phyloP scores from a whole-genome alignment of 2,888 invertebrate species.

The Athalia cordata region DNA sequence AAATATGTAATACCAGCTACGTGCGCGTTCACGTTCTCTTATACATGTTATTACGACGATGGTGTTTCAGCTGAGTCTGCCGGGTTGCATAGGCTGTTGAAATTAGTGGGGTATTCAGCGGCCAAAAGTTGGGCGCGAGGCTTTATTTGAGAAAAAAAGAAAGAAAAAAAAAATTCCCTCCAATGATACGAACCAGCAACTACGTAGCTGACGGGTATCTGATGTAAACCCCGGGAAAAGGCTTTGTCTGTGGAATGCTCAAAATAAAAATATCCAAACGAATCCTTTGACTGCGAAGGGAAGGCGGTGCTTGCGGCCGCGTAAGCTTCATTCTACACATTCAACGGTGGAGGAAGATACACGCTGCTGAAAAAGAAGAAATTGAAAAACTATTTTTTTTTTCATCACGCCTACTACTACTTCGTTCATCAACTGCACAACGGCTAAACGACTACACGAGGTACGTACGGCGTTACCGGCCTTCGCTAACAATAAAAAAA shows the following conservation, averaged over 20 bases:
- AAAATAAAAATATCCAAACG: conserved; percentile 17
- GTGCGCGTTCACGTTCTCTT: conserved; percentile 2
- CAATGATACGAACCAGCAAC: not conserved
- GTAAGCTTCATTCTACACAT: too few species aligned
- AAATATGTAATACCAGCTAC: too few species aligned
- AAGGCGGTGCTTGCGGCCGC: too few species aligned
- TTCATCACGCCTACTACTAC: too few species aligned
- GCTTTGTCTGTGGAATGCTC: conserved; percentile 7
- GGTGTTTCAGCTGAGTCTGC: conserved; percentile 3
- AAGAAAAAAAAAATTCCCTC: not conserved
- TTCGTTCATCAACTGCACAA: too few species aligned
- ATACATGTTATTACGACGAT: conserved; percentile 12
- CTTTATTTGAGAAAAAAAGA: not conserved
- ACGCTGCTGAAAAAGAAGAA: too few species aligned
- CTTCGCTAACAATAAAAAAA: too few species aligned
- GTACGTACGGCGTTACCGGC: too few species aligned
- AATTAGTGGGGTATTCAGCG: conserved; percentile 13
- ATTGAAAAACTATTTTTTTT: too few species aligned
- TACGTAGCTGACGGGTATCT: not conserved
- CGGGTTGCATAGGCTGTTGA: not conserved
- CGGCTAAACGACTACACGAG: too few species aligned
- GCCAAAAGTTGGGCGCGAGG: not conserved
- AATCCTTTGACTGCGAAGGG: too few species aligned
- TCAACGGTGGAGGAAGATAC: too few species aligned
- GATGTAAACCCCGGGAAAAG: not conserved